phyloP scores from a whole-genome alignment of 2,888 invertebrate species.

The Lepidochitona cinerea region DNA sequence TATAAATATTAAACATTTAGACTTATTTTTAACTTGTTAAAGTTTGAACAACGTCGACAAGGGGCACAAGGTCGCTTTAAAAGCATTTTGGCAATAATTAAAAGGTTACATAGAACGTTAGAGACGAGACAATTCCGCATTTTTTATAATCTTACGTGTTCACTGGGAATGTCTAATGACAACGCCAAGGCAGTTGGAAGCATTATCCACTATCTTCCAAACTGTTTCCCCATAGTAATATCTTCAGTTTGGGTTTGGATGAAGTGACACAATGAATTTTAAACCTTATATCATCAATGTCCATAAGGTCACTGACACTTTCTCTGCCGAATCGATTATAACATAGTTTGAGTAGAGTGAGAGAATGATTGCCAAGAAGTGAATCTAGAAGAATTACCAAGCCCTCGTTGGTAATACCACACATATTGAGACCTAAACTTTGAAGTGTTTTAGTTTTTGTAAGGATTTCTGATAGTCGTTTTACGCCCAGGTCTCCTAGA shows the following conservation, averaged over 20 bases:
- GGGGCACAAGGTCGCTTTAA: too few species aligned
- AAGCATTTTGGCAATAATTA: too few species aligned
- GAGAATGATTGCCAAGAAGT: conserved; percentile 56
- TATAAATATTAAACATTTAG: too few species aligned
- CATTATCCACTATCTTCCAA: conserved; percentile 47
- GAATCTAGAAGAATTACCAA: conserved; percentile 61
- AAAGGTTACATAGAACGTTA: too few species aligned
- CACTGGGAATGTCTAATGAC: too few species aligned
- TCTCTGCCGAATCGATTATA: conserved; percentile 64
- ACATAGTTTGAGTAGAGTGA: conserved; percentile 63
- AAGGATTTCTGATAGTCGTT: conserved; percentile 56
- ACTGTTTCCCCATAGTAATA: conserved; percentile 67
- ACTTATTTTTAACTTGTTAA: too few species aligned
- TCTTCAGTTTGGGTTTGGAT: conserved; percentile 64
- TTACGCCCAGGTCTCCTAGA: conserved; percentile 57
- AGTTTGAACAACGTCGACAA: too few species aligned
- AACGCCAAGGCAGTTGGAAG: not conserved
- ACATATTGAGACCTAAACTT: conserved; percentile 67
- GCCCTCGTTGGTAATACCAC: conserved; percentile 65
- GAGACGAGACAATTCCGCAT: too few species aligned
- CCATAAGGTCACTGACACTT: conserved; percentile 45
- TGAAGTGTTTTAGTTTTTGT: conserved; percentile 54
- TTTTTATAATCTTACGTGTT: too few species aligned
- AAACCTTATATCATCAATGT: conserved; percentile 60
- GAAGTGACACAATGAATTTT: conserved; percentile 61